Evolutionary conservation across 35 echinoderm and acorn worm species (phyloP), one percentile per base, ranked within the genome.

Genomic region (Heliocidaris tuberculata): DNA sequence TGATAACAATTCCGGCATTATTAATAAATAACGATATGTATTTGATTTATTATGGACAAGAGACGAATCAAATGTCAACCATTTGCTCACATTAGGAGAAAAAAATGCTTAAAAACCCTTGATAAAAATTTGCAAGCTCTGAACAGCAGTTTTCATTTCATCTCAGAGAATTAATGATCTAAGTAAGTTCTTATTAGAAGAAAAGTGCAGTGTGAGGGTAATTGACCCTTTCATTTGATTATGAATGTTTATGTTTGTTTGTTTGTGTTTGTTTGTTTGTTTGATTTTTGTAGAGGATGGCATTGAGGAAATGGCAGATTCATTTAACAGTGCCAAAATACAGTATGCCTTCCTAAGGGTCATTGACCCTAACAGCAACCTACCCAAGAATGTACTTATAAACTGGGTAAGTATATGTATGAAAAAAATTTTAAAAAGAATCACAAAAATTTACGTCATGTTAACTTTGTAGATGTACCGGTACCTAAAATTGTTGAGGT

Each of bases 371-470:
- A 99, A 99, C 88, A 99, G 97, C 94, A 96, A 94, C 85, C 94
- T 99, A 11, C 90, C 86, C n/a, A 99, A 99, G 91, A 96, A 95
- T 92, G 98, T 99, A 47, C 95, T 99, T 60, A 95, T 99, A 32
- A 99, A 99, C 61, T 99, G 98, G 98, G 98, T 99, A 95, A 96
- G 96, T 96, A 88, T 11, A 86, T 85, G 10, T 31, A 48, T 71
- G 6, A 52, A 0, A 93, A 31, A 93, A 93, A 92, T 50, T 50
- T n/a, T n/a, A n/a, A n/a, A n/a, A n/a, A 6, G 42, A 93, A 17
- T 88, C 24, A 70, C 60, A 70, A 0, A 70, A n/a, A n/a, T n/a
- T n/a, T n/a, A n/a, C n/a, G n/a, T n/a, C n/a, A n/a, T n/a, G n/a
- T n/a, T n/a, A n/a, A n/a, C n/a, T n/a, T n/a, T n/a, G n/a, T n/a